These are phyloP conservation scores for Oreochromis tanganicae DNA, from an alignment of 2,113 vertebrate genomes.

Conservation along the genomic window DNA sequence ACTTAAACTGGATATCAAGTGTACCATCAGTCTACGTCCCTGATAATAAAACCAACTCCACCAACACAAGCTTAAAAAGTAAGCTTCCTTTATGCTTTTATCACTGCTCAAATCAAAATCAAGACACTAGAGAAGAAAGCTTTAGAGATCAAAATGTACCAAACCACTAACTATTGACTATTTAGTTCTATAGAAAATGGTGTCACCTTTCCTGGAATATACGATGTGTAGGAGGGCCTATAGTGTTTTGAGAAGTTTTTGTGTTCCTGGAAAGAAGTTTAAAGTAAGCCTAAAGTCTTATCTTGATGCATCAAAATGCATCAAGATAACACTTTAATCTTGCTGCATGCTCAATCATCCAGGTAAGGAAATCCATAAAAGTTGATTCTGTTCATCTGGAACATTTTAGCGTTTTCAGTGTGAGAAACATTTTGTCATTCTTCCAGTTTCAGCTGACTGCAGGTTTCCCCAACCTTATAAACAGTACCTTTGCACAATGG, in stretches of 20 bases:
- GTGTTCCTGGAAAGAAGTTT: not conserved
- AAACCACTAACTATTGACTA: not conserved
- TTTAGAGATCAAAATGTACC: not conserved
- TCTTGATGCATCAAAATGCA: no score
- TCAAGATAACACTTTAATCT: no score
- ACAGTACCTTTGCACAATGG: no score
- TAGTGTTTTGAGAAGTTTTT: not conserved
- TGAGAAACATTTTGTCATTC: no score
- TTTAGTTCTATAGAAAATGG: not conserved
- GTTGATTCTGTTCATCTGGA: no score
- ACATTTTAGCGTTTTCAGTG: no score
- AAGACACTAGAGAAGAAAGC: not conserved
- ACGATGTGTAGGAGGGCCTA: not conserved
- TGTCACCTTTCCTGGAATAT: not conserved
- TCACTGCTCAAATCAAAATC: rapidly evolving
- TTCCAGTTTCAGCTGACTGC: no score
- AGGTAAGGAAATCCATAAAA: no score
- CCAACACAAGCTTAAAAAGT: rapidly evolving
- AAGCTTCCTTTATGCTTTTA: rapidly evolving
- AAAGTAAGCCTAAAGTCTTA: no score
- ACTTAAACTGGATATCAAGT: rapidly evolving
- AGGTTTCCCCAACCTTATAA: no score
- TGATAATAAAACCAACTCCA: not conserved
- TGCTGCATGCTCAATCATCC: no score
- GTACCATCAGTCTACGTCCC: rapidly evolving